These are phyloP conservation scores for Polymixis lichenea DNA, from an alignment of 2,888 invertebrate genomes.

Conservation along the genomic window DNA sequence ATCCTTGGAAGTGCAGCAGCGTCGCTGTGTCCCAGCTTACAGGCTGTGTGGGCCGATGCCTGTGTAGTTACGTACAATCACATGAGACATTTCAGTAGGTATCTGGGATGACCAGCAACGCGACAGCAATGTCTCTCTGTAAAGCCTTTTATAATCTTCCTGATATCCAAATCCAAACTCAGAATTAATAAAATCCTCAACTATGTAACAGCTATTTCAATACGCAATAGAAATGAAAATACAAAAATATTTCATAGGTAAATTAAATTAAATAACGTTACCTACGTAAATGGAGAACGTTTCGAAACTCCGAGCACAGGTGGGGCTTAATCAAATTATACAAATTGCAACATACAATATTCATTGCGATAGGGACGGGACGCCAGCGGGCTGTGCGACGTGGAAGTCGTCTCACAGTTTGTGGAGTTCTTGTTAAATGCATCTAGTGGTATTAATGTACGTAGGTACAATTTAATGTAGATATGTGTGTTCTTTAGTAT, in stretches of 20 bases:
- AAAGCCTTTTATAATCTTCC: background rate
- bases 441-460: background rate
- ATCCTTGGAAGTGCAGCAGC: no score
- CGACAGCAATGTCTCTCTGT: no score
- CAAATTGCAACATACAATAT: conserved; percentile 90
- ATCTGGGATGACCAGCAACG: background rate
- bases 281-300: conserved; percentile 45
- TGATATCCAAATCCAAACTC: background rate
- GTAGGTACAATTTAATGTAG: background rate
- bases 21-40: no score
- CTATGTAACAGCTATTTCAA: background rate
- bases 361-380: conserved; percentile 82
- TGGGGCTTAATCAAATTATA: conserved; percentile 89
- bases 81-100: background rate
- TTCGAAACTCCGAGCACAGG: conserved; percentile 70
- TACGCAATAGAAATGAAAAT: conserved; percentile 23
- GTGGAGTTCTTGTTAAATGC: conserved; percentile 45
- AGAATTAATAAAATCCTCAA: background rate
- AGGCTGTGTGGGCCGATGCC: no score
- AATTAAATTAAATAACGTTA: conserved; percentile 53
- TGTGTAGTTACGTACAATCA: background rate
- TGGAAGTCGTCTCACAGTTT: conserved; percentile 42
- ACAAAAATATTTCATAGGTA: conserved; percentile 42
- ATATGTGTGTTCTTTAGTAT: background rate
- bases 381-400: background rate